Conservation (phyloP, 2,888 invertebrate genomes). For the Clepsis dumicolana region DNA sequence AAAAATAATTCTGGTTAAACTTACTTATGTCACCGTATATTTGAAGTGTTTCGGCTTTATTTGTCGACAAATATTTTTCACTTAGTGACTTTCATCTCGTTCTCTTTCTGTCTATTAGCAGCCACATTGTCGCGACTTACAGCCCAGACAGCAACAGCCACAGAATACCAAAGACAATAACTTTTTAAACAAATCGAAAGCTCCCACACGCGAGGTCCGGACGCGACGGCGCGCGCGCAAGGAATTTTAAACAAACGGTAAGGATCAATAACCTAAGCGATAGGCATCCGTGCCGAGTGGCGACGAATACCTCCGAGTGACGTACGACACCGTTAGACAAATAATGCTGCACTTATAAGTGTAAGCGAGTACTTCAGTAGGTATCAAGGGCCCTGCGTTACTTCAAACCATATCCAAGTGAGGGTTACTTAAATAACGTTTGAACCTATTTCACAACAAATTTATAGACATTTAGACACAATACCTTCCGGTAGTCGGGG, state of each 20-base stretch:
- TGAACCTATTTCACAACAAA: too few species aligned
- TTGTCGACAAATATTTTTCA: background rate
- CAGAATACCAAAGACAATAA: slow-evolving; percentile 35
- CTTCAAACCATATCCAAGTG: background rate
- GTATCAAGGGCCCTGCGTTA: background rate
- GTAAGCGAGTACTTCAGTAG: background rate
- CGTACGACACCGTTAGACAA: slow-evolving; percentile 32
- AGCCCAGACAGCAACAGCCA: slow-evolving; percentile 11
- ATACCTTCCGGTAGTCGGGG: too few species aligned
- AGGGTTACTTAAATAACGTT: too few species aligned
- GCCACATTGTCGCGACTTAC: background rate
- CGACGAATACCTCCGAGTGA: slow-evolving; percentile 46
- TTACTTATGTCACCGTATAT: too few species aligned
- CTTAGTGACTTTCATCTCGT: background rate
- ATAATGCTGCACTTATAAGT: slow-evolving; percentile 17
- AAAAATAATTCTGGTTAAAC: background rate
- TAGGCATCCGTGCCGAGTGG: slow-evolving; percentile 64
- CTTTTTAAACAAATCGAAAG: slow-evolving; percentile 41
- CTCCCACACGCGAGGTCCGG: slow-evolving; percentile 43
- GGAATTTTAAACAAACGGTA: slow-evolving; percentile 62
- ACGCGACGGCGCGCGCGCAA: slow-evolving; percentile 58
- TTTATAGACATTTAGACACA: too few species aligned
- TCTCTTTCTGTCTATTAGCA: background rate
- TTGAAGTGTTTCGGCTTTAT: background rate
- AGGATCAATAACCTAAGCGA: slow-evolving; percentile 71